Conservation (phyloP, 1,140 invertebrate species). For the Drosophila ambigua region DNA sequence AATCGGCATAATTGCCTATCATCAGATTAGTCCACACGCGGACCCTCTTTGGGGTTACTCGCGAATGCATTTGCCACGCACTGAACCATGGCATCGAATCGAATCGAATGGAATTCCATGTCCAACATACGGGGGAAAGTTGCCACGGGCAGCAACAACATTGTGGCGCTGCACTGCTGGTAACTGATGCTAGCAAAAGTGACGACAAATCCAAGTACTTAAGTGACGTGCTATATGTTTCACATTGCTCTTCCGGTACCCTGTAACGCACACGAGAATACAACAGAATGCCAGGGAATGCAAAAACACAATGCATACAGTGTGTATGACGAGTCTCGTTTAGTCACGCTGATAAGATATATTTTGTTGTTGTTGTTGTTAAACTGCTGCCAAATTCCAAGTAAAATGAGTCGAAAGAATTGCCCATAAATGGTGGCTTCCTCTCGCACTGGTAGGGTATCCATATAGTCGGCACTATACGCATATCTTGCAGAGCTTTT, state of each 20-base stretch:
- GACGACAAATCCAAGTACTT: slow-evolving; percentile 26
- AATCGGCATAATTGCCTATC: slow-evolving; percentile 53
- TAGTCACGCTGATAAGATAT: no score
- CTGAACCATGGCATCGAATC: slow-evolving; percentile 25
- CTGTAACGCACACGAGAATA: no score
- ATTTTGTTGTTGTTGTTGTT: no score
- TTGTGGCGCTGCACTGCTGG: not conserved
- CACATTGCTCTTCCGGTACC: no score
- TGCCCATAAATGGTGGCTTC: no score
- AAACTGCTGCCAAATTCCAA: no score
- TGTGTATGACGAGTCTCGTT: no score
- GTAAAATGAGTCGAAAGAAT: no score
- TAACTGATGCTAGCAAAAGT: slow-evolving; percentile 13
- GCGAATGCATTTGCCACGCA: slow-evolving; percentile 34
- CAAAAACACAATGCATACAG: no score
- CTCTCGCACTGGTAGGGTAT: no score
- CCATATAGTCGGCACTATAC: no score
- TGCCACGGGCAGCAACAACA: slow-evolving; percentile 37
- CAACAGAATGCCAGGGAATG: no score
- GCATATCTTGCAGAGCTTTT: slow-evolving; percentile 27
- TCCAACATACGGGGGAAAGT: slow-evolving; percentile 54
- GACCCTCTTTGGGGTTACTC: slow-evolving; percentile 4
- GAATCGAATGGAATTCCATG: slow-evolving; percentile 24
- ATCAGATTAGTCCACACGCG: slow-evolving; percentile 45
- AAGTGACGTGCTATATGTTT: slow-evolving; percentile 37